Conservation (phyloP, 2,888 invertebrate species). For the Cheilosia pagana region DNA sequence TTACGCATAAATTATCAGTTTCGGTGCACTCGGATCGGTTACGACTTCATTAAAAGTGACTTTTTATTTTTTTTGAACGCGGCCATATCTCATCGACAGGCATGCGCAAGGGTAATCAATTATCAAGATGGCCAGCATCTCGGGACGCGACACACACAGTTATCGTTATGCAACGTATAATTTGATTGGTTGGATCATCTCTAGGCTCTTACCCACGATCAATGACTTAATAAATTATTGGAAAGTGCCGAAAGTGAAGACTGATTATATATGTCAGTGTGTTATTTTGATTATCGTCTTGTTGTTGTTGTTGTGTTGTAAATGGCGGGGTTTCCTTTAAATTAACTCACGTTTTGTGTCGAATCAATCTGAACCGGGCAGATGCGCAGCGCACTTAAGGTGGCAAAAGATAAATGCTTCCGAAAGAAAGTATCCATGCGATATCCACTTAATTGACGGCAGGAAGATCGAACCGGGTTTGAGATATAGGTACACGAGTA, state of each 20-base stretch:
- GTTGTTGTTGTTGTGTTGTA: slow-evolving; percentile 16
- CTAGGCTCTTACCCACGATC: slow-evolving; percentile 14
- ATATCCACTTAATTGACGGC: slow-evolving; percentile 5
- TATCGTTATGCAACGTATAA: slow-evolving; percentile 52
- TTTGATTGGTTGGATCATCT: slow-evolving; percentile 46
- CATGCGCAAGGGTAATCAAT: slow-evolving; percentile 42
- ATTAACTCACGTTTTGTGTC: slow-evolving; percentile 50
- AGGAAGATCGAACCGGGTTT: slow-evolving; percentile 4
- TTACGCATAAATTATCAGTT: slow-evolving; percentile 57
- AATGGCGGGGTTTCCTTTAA: slow-evolving; percentile 15
- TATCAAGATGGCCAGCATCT: slow-evolving; percentile 46
- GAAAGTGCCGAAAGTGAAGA: slow-evolving; percentile 28
- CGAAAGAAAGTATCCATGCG: slow-evolving; percentile 21
- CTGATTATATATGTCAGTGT: neutral
- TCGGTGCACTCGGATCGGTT: slow-evolving; percentile 53
- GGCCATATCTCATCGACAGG: slow-evolving; percentile 32
- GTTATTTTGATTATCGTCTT: slow-evolving; percentile 58
- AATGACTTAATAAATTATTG: slow-evolving; percentile 29
- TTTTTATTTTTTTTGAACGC: slow-evolving; percentile 15
- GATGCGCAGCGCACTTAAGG: slow-evolving; percentile 45
- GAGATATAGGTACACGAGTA: neutral
- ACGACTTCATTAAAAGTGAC: slow-evolving; percentile 62
- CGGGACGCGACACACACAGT: slow-evolving; percentile 10
- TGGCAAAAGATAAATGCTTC: slow-evolving; percentile 49
- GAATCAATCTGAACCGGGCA: slow-evolving; percentile 30